phyloP scores from a whole-genome alignment of 2,113 vertebrate species.

The Centropus unirufus region DNA sequence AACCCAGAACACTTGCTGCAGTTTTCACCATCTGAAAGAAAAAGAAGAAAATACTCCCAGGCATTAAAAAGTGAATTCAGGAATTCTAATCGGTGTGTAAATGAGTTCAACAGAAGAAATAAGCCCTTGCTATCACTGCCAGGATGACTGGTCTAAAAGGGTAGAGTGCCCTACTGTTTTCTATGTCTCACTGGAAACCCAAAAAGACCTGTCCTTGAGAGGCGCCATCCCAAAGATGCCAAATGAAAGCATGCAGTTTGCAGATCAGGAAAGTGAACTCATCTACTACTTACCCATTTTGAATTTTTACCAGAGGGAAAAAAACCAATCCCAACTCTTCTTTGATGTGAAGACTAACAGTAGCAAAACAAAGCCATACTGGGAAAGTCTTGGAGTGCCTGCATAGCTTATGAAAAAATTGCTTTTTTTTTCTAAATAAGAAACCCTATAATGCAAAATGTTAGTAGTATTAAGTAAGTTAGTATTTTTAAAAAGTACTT shows the following conservation, averaged over 20 bases:
- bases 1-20: neutral
- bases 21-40: neutral
- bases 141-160: neutral
- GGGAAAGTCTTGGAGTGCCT: neutral
- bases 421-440: neutral
- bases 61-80: neutral
- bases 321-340: neutral
- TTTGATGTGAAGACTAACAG: neutral
- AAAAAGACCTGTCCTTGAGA: neutral
- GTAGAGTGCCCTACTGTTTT: neutral
- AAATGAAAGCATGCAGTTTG: neutral
- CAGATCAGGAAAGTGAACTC: neutral
- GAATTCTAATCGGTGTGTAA: neutral
- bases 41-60: neutral
- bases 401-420: neutral
- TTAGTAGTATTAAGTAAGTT: too few relatives aligned
- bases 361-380: neutral
- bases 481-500: too few relatives aligned
- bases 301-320: neutral
- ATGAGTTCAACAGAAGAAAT: neutral
- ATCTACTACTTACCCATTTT: neutral
- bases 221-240: neutral
- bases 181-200: neutral
- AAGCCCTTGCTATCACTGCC: neutral
- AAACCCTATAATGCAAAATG: neutral